These are phyloP conservation scores for Henicopernis longicauda DNA, from an alignment of 2,113 vertebrate genomes.

Conservation along the genomic window DNA sequence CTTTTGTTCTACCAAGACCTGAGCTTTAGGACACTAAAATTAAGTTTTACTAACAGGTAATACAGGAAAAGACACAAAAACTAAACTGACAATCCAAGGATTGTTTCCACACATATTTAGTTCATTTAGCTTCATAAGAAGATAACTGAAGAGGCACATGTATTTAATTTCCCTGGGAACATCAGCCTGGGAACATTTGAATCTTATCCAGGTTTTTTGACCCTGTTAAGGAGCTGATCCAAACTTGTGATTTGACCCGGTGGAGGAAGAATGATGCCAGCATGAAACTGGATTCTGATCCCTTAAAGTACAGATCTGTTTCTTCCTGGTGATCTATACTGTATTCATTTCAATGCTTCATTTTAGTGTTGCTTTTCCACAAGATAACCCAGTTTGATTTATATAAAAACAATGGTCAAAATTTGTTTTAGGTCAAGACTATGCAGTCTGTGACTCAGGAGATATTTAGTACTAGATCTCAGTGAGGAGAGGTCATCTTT, in stretches of 20 bases:
- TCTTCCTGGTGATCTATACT: background rate
- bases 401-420: background rate
- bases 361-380: background rate
- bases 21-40: background rate
- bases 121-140: background rate
- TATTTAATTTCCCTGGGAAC: background rate
- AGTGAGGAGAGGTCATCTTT: background rate
- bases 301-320: background rate
- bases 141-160: background rate
- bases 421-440: background rate
- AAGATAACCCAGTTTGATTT: background rate
- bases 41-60: background rate
- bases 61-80: background rate
- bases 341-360: background rate
- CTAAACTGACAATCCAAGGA: background rate
- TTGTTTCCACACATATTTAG: background rate
- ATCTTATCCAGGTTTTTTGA: background rate
- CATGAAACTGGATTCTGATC: background rate
- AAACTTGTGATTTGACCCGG: background rate
- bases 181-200: background rate
- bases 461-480: background rate
- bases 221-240: background rate
- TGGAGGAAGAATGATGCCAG: background rate
- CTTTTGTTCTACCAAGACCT: background rate
- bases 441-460: background rate